Conservation (phyloP, 2,113 vertebrate species). For the Peromyscus californicus region DNA sequence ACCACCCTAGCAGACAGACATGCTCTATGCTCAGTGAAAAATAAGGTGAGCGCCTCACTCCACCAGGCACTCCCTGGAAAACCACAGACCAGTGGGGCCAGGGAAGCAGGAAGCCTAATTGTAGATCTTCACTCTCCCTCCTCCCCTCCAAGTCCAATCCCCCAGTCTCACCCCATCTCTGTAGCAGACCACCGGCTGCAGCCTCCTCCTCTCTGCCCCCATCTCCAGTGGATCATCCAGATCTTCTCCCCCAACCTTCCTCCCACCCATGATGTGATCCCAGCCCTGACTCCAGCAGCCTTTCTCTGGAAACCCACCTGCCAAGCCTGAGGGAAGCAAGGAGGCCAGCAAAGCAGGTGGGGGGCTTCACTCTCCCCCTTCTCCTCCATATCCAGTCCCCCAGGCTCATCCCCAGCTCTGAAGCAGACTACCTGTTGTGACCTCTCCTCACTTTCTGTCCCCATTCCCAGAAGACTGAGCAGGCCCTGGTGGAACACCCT, state of each 20-base stretch:
- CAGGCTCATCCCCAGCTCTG: neutral
- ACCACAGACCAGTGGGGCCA: neutral
- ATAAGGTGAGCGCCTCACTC: neutral
- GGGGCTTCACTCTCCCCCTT: neutral
- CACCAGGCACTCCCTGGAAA: neutral
- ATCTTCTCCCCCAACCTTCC: neutral
- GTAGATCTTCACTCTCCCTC: too few relatives aligned
- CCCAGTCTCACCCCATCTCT: neutral
- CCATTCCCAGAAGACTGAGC: neutral
- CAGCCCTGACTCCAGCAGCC: neutral
- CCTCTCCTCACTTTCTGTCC: neutral
- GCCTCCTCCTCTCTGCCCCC: neutral
- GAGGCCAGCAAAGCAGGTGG: neutral
- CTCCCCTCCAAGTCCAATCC: neutral
- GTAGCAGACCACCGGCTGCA: neutral
- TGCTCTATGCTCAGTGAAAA: neutral
- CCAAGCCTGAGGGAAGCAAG: neutral
- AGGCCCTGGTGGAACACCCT: neutral
- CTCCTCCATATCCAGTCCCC: too few relatives aligned
- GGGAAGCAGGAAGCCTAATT: neutral
- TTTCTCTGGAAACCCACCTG: neutral
- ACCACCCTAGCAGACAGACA: neutral
- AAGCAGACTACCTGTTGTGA: neutral
- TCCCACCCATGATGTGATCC: neutral
- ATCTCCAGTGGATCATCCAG: neutral